Evolutionary conservation across 1,140 invertebrate species (phyloP).

Genomic region (Periplaneta americana): DNA sequence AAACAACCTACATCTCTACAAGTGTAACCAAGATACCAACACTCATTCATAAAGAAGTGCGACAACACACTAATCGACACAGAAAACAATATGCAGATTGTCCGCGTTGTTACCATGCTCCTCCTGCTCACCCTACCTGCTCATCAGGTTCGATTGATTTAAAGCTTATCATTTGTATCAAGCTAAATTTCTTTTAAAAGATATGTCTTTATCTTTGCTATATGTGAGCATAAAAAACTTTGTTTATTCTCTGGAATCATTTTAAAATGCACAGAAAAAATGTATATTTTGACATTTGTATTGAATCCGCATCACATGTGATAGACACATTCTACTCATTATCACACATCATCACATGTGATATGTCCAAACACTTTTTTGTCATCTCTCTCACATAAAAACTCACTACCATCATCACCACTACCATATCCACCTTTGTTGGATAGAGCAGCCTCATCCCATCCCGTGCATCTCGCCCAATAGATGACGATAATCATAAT

Average conservation of each 20-base stretch:
- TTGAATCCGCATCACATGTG: too few relatives aligned
- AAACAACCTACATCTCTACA: not conserved
- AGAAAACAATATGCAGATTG: constrained; percentile 9
- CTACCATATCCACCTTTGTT: too few relatives aligned
- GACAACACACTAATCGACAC: constrained; percentile 10
- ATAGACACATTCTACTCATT: not conserved
- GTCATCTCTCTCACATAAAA: not conserved
- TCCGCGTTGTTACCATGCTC: constrained; percentile 2
- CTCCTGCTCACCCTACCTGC: not conserved
- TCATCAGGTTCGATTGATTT: not conserved
- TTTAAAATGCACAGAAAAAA: not conserved
- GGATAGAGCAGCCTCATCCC: not conserved
- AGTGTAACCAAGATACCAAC: not conserved
- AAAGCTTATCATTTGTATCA: not conserved
- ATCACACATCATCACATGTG: not conserved
- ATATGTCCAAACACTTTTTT: not conserved
- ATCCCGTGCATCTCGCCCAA: not conserved
- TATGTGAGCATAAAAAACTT: not conserved
- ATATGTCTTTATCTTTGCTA: not conserved
- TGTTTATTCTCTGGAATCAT: not conserved
- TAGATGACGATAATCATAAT: too few relatives aligned
- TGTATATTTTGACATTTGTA: not conserved
- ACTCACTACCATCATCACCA: not conserved
- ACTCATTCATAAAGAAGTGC: constrained; percentile 2
- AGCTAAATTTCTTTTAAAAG: not conserved